Evolutionary conservation across 2,888 invertebrate genomes (phyloP).

Genomic region (Spodoptera littoralis): DNA sequence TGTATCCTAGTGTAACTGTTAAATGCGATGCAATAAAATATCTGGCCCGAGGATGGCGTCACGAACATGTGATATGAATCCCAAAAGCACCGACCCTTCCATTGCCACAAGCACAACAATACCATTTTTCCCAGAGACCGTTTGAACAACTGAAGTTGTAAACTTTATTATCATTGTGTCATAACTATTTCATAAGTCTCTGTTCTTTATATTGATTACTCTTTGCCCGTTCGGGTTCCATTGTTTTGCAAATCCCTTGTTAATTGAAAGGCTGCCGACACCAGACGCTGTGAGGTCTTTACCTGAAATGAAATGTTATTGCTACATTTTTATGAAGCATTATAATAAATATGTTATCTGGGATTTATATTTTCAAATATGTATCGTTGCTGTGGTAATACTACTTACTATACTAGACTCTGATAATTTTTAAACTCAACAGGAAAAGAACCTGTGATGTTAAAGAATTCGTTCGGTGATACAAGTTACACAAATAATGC

Average conservation of each 20-base stretch:
- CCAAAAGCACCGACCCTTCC: conserved; percentile 67
- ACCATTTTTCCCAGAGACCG: conserved; percentile 66
- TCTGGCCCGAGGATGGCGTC: conserved; percentile 52
- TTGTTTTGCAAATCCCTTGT: conserved; percentile 69
- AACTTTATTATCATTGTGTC: conserved; percentile 75
- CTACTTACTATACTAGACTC: neutral
- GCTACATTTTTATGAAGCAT: conserved; percentile 35
- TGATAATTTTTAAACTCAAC: conserved; percentile 1
- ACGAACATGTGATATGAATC: conserved; percentile 59
- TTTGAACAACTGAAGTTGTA: conserved; percentile 72
- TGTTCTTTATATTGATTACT: conserved; percentile 67
- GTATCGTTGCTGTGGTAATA: neutral
- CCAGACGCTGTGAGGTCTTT: conserved; percentile 64
- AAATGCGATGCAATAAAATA: conserved; percentile 58
- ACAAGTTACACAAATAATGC: conserved; percentile 38
- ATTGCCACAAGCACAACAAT: conserved; percentile 66
- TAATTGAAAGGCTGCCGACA: conserved; percentile 74
- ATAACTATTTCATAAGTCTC: conserved; percentile 68
- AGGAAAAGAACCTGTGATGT: neutral
- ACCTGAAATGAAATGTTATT: conserved; percentile 61
- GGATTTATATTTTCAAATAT: too few relatives aligned
- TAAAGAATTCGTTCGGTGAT: conserved; percentile 18
- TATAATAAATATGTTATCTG: conserved; percentile 62
- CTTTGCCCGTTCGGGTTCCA: conserved; percentile 56
- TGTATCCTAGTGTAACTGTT: conserved; percentile 52